Evolutionary conservation across 2,113 vertebrate species (phyloP).

Genomic region (Megaceryle torquata): DNA sequence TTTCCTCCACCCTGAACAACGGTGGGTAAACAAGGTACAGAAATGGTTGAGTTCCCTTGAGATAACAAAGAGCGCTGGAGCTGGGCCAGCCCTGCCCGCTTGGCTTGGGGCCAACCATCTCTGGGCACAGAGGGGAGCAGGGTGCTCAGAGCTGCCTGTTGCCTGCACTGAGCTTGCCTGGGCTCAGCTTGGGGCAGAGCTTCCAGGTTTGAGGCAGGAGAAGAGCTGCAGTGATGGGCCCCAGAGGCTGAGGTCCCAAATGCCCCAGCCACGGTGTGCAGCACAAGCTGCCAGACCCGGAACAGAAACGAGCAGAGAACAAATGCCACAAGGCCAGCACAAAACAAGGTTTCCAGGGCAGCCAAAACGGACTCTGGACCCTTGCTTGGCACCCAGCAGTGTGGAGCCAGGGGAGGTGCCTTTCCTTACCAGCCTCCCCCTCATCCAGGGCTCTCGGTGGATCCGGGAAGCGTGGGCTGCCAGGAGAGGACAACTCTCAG

Average conservation of each 20-base stretch:
- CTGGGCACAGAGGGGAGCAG: not conserved
- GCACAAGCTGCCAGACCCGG: not conserved
- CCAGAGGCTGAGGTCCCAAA: not conserved
- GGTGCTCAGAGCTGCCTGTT: not conserved
- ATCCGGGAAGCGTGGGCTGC: rapidly evolving
- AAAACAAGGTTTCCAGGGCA: not conserved
- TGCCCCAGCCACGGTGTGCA: not conserved
- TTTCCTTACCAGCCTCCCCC: not conserved
- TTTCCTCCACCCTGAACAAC: not conserved
- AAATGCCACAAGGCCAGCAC: not conserved
- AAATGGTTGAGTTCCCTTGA: not conserved
- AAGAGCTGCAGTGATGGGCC: not conserved
- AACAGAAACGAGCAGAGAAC: not conserved
- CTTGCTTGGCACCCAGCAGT: rapidly evolving
- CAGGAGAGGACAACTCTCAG: not conserved
- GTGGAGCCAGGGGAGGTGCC: not conserved
- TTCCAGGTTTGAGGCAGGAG: not conserved
- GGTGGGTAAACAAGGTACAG: constrained; percentile 24
- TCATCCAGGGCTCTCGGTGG: rapidly evolving
- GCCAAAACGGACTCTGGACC: not conserved
- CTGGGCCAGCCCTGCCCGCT: not conserved
- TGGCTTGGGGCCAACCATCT: not conserved
- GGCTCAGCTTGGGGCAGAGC: not conserved
- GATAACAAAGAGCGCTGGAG: not conserved
- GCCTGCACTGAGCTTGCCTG: not conserved